phyloP scores from a whole-genome alignment of 2,888 invertebrate genomes.

The Eueremaeus valkanovi region DNA sequence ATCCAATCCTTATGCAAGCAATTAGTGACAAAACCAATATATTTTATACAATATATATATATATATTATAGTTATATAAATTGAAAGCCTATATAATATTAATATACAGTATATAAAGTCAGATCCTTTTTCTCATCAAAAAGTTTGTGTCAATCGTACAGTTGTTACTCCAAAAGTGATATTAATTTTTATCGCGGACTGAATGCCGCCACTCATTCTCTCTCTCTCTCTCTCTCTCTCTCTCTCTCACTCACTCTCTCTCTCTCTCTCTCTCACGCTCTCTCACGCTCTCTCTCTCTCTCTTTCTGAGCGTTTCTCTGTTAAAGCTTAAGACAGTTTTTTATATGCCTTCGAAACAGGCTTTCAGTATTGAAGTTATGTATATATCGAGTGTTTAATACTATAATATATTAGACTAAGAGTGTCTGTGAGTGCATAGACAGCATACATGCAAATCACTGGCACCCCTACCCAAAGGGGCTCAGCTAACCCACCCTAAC shows the following conservation, averaged over 20 bases:
- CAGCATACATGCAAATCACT: background rate
- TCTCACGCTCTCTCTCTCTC: no score
- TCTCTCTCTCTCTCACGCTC: no score
- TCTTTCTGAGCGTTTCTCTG: no score
- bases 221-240: background rate
- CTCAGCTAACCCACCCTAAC: no score
- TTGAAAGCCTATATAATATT: background rate
- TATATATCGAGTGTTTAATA: no score
- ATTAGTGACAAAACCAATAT: no score
- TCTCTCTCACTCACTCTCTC: no score
- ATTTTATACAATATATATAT: no score
- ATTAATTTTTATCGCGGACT: background rate
- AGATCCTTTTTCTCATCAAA: background rate
- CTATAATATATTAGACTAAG: background rate
- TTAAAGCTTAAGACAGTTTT: background rate
- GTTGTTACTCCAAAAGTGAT: background rate
- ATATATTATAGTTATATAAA: no score
- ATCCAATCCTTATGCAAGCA: no score
- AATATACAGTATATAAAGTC: background rate
- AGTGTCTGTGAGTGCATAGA: background rate
- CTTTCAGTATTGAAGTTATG: background rate
- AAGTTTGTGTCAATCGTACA: background rate
- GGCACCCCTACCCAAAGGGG: no score
- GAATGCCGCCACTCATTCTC: background rate
- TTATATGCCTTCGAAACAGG: background rate